phyloP scores from a whole-genome alignment of 2,797 vertebrate genomes.

The Lates japonicus region DNA sequence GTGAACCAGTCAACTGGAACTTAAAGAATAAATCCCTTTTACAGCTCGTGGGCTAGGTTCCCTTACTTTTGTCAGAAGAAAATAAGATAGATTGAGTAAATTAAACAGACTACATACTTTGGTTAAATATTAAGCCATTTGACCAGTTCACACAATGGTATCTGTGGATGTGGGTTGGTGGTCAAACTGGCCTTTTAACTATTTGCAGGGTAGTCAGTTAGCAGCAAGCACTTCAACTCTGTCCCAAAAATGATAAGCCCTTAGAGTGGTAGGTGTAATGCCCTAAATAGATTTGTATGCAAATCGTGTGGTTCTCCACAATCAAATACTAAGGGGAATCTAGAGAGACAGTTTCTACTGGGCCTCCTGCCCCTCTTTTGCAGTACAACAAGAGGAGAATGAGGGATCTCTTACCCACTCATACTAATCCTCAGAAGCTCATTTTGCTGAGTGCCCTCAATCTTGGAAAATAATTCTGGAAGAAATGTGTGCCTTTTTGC shows the following conservation, averaged over 20 bases:
- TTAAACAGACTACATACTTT: not conserved
- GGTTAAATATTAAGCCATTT: slow-evolving; percentile 33
- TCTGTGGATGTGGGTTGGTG: not conserved
- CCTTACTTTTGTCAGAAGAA: not conserved
- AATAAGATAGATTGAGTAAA: not conserved
- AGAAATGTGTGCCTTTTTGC: too few species aligned
- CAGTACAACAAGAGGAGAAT: not conserved
- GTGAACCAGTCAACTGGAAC: not conserved
- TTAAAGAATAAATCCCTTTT: not conserved
- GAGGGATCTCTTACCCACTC: not conserved
- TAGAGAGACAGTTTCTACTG: not conserved
- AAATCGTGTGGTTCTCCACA: slow-evolving; percentile 3
- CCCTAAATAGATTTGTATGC: slow-evolving; percentile 3
- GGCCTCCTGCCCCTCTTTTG: not conserved
- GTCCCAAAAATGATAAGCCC: slow-evolving; percentile 19
- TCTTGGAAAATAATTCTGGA: not conserved
- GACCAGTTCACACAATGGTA: not conserved
- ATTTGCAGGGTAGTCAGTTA: not conserved
- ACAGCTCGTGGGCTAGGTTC: not conserved
- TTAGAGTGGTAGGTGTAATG: not conserved
- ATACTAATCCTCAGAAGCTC: not conserved
- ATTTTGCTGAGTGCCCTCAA: not conserved
- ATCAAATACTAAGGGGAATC: not conserved
- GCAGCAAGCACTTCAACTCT: slow-evolving; percentile 23
- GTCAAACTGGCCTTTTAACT: slow-evolving; percentile 15